Evolutionary conservation across 2,113 vertebrate genomes (phyloP).

Genomic region (Ailuropoda melanoleuca): DNA sequence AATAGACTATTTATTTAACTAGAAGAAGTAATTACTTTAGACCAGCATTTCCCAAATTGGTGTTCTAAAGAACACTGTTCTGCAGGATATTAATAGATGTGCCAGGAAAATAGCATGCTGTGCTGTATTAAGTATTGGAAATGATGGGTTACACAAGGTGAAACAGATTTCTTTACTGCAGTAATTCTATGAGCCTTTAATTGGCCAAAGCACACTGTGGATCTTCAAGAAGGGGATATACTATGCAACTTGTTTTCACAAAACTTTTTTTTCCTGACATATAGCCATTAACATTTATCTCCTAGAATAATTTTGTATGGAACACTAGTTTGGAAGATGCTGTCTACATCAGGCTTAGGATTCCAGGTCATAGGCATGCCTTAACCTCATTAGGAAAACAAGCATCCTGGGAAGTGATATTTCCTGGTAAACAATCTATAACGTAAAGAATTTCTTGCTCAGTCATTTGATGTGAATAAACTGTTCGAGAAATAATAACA

Average conservation of each 20-base stretch:
- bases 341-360: neutral
- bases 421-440: neutral
- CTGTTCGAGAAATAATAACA: slow-evolving; percentile 9
- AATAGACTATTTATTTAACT: slow-evolving; percentile 74
- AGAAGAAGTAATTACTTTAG: slow-evolving; percentile 76
- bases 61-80: slow-evolving; percentile 77
- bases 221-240: slow-evolving; percentile 13
- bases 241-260: slow-evolving; percentile 4
- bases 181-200: slow-evolving; percentile 60
- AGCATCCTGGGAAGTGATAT: neutral
- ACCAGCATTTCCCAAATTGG: slow-evolving; percentile 73
- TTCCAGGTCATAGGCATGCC: neutral
- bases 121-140: slow-evolving; percentile 65
- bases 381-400: slow-evolving; percentile 6
- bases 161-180: slow-evolving; percentile 64
- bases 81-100: slow-evolving; percentile 76
- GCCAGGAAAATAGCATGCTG: slow-evolving; percentile 72
- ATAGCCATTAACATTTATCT: neutral
- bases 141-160: slow-evolving; percentile 71
- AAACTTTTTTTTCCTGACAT: neutral
- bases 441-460: slow-evolving; percentile 21
- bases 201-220: slow-evolving; percentile 42
- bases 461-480: slow-evolving; percentile 40
- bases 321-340: neutral
- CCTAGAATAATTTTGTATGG: neutral